Conservation (phyloP, 2,113 vertebrate genomes). For the Miniopterus natalensis region DNA sequence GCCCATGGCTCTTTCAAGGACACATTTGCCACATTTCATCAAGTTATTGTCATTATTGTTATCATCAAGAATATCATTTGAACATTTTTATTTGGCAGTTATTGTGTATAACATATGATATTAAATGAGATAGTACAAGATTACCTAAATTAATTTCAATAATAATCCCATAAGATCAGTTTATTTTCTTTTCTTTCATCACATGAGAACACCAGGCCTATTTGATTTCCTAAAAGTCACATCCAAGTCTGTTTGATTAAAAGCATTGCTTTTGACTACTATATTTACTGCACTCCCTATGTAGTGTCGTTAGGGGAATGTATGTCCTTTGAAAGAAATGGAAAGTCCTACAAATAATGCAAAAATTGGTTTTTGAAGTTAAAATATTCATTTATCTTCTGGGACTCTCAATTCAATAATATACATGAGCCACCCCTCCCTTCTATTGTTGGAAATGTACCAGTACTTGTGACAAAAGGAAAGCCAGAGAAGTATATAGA, state of each 20-base stretch:
- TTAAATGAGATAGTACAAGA: neutral
- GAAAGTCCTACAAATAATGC: neutral
- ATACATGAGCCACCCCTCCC: neutral
- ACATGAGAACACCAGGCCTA: neutral
- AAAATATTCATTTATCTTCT: neutral
- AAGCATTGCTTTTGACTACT: neutral
- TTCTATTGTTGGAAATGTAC: neutral
- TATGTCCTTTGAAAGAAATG: neutral
- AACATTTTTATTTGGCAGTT: neutral
- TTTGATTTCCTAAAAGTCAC: neutral
- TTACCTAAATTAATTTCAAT: neutral
- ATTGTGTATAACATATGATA: neutral
- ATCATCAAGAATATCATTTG: neutral
- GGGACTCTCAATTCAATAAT: neutral
- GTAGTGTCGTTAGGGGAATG: neutral
- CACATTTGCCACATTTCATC: neutral
- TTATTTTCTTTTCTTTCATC: conserved; percentile 26
- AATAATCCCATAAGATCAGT: neutral
- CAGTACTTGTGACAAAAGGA: neutral
- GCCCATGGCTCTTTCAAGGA: neutral
- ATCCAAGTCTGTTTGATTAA: neutral
- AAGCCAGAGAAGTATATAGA: neutral
- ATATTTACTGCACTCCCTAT: neutral
- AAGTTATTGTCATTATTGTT: neutral
- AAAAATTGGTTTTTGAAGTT: neutral